Evolutionary conservation across 2,888 invertebrate genomes (phyloP).

Genomic region (Neoaliturus tenellus): DNA sequence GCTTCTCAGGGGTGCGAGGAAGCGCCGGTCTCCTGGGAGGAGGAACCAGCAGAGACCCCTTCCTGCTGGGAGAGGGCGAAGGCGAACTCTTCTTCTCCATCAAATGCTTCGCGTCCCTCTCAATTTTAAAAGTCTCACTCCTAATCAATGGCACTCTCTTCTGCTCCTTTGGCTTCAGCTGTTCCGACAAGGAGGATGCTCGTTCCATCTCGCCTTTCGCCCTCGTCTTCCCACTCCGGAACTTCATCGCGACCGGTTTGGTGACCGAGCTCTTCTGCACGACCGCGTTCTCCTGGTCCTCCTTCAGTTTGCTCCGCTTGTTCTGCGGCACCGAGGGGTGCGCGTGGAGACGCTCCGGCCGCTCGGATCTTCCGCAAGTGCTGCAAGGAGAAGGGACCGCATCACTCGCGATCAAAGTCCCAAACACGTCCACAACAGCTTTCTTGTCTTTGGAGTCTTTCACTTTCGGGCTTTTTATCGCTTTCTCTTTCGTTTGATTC

Average conservation of each 20-base stretch:
- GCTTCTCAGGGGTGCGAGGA: conserved; percentile 48
- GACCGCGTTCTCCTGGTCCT: conserved; percentile 48
- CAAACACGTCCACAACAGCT: conserved; percentile 57
- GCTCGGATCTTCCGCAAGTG: conserved; percentile 81
- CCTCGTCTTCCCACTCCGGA: conserved; percentile 64
- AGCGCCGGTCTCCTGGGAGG: conserved; percentile 45
- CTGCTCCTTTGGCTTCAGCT: conserved; percentile 26
- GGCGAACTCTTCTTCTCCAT: conserved; percentile 43
- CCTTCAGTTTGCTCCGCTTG: conserved; percentile 62
- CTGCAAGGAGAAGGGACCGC: conserved; percentile 76
- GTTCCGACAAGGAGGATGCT: background rate
- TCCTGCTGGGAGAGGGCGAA: conserved; percentile 29
- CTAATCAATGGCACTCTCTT: conserved; percentile 47
- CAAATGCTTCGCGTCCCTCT: background rate
- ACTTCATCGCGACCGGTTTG: conserved; percentile 75
- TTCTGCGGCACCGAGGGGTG: conserved; percentile 71
- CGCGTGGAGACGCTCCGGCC: conserved; percentile 80
- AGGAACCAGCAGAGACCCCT: background rate
- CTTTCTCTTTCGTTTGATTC: background rate
- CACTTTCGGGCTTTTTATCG: conserved; percentile 37
- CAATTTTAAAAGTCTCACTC: conserved; percentile 54
- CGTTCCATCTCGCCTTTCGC: conserved; percentile 3
- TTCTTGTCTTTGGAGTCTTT: conserved; percentile 44
- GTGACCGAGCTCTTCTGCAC: conserved; percentile 73
- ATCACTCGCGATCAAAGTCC: conserved; percentile 50